Conservation (phyloP, 2,888 invertebrate species). For the Agapostemon virescens region DNA sequence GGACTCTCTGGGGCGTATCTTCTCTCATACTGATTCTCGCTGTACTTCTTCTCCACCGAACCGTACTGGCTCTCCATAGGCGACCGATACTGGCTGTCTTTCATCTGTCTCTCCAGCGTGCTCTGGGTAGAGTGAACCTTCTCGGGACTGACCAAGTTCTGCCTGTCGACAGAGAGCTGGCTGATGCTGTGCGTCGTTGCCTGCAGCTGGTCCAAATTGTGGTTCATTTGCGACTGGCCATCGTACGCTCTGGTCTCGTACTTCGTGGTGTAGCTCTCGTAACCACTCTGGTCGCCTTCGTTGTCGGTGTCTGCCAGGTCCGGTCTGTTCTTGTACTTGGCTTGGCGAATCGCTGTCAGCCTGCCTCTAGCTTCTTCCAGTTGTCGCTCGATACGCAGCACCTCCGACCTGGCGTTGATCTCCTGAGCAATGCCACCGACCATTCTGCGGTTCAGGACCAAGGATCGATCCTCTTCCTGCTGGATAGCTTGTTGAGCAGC, state of each 20-base stretch:
- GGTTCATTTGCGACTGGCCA: slow-evolving; percentile 63
- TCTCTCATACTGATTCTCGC: slow-evolving; percentile 58
- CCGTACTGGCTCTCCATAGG: slow-evolving; percentile 68
- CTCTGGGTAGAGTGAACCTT: slow-evolving; percentile 76
- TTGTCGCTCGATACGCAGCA: slow-evolving; percentile 96
- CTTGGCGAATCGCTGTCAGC: slow-evolving; percentile 94
- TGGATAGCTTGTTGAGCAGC: slow-evolving; percentile 96
- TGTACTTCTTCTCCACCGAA: slow-evolving; percentile 65
- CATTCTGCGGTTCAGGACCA: slow-evolving; percentile 95
- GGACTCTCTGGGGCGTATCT: slow-evolving; percentile 56
- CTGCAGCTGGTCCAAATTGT: slow-evolving; percentile 68
- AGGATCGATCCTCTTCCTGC: slow-evolving; percentile 93
- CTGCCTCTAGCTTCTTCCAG: slow-evolving; percentile 95
- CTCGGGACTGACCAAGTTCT: slow-evolving; percentile 75
- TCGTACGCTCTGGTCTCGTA: slow-evolving; percentile 83
- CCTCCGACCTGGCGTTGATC: slow-evolving; percentile 94
- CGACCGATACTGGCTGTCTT: slow-evolving; percentile 67
- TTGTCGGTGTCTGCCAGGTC: slow-evolving; percentile 84
- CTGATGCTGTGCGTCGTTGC: slow-evolving; percentile 67
- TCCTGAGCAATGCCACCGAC: slow-evolving; percentile 98
- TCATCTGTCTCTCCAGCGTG: slow-evolving; percentile 75
- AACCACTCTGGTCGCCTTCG: slow-evolving; percentile 82
- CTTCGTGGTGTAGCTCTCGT: slow-evolving; percentile 79
- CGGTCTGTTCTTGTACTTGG: slow-evolving; percentile 90
- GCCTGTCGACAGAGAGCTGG: slow-evolving; percentile 70